Conservation (phyloP, 2,113 vertebrate genomes). For the Heterotis niloticus region DNA sequence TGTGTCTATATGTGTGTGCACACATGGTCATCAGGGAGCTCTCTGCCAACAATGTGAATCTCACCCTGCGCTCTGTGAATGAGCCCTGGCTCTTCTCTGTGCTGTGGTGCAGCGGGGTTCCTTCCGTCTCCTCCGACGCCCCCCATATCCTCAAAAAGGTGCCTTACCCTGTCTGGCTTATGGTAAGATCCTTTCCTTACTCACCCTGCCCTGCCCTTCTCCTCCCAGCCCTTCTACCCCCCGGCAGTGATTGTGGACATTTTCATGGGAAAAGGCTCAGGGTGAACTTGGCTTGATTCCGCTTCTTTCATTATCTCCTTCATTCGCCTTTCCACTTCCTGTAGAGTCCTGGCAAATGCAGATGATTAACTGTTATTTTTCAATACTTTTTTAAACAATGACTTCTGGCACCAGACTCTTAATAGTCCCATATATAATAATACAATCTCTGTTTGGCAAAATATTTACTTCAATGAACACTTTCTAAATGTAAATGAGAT, state of each 20-base stretch:
- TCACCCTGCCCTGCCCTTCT: conserved; percentile 45
- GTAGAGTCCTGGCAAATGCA: neutral
- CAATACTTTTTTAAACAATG: neutral
- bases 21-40: conserved; percentile 67
- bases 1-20: conserved; percentile 19
- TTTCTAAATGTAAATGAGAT: neutral
- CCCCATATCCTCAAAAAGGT: conserved; percentile 78
- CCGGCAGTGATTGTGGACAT: neutral
- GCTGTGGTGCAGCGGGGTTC: conserved; percentile 86
- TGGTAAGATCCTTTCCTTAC: conserved; percentile 71
- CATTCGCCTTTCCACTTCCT: neutral
- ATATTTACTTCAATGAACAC: neutral
- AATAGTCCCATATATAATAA: neutral
- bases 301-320: neutral
- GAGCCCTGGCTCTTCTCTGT: conserved; percentile 89
- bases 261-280: neutral
- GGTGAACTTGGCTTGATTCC: neutral
- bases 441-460: neutral
- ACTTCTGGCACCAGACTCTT: neutral
- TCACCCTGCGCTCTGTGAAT: conserved; percentile 85
- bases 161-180: conserved; percentile 84
- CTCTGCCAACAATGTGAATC: conserved; percentile 68
- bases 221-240: no score
- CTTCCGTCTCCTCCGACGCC: conserved; percentile 82
- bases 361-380: neutral